Conservation (phyloP, 2,113 vertebrate genomes). For the Athene cunicularia region DNA sequence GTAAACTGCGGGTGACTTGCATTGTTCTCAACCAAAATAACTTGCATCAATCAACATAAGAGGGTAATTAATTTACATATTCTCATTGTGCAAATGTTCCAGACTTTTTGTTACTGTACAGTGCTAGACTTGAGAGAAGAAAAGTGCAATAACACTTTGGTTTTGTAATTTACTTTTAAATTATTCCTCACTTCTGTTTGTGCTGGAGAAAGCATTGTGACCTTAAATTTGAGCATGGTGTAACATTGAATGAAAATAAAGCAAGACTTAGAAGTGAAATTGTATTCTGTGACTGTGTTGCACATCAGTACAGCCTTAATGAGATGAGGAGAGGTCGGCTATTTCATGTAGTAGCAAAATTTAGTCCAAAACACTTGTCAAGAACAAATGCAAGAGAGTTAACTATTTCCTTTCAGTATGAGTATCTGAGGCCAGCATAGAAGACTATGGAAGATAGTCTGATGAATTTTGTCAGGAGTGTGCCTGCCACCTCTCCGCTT, state of each 20-base stretch:
- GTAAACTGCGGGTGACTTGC: conserved; percentile 59
- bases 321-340: conserved; percentile 57
- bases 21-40: conserved; percentile 66
- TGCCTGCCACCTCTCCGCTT: neutral
- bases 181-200: neutral
- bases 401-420: conserved; percentile 31
- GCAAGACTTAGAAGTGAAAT: conserved; percentile 40
- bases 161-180: neutral
- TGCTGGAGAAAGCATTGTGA: conserved; percentile 8
- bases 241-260: conserved; percentile 67
- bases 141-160: conserved; percentile 1
- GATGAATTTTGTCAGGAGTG: neutral
- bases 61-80: conserved; percentile 65
- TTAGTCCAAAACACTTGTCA: conserved; percentile 32
- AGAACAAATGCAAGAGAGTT: conserved; percentile 24
- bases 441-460: neutral
- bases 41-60: conserved; percentile 62
- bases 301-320: conserved; percentile 64
- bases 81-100: conserved; percentile 53
- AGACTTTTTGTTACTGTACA: neutral
- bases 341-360: conserved; percentile 37
- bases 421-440: neutral
- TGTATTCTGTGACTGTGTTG: conserved; percentile 24
- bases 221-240: conserved; percentile 43
- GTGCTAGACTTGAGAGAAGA: neutral